phyloP scores from a whole-genome alignment of 2,797 vertebrate genomes.

The Crenuchus spilurus region DNA sequence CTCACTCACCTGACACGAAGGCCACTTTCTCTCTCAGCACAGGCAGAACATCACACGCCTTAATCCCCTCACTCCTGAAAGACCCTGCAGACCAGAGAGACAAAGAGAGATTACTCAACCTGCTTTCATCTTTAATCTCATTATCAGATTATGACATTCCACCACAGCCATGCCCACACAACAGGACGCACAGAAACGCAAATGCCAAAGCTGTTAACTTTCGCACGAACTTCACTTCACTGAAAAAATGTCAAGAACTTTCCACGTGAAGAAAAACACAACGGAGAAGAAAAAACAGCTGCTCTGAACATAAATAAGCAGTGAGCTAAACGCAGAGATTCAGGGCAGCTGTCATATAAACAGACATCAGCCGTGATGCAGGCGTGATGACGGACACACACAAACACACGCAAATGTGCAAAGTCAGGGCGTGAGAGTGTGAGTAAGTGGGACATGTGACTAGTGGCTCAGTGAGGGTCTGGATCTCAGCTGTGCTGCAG shows the following conservation, averaged over 20 bases:
- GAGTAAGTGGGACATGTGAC: slow-evolving; percentile 37
- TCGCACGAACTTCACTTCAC: not conserved
- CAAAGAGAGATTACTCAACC: slow-evolving; percentile 35
- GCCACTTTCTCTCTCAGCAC: slow-evolving; percentile 98
- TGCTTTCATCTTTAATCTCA: slow-evolving; percentile 67
- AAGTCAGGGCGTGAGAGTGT: slow-evolving; percentile 14
- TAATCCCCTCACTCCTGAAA: slow-evolving; percentile 91
- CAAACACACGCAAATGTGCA: slow-evolving; percentile 16
- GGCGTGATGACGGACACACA: slow-evolving; percentile 12
- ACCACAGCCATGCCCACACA: slow-evolving; percentile 8
- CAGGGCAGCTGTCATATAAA: not conserved
- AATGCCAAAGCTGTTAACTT: slow-evolving; percentile 18
- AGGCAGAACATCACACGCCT: slow-evolving; percentile 93
- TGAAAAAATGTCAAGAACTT: not conserved
- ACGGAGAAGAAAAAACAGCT: not conserved
- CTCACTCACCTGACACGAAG: slow-evolving; percentile 92
- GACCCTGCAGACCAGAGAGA: slow-evolving; percentile 80
- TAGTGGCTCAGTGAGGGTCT: slow-evolving; percentile 25
- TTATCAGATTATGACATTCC: slow-evolving; percentile 75
- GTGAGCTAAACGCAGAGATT: not conserved
- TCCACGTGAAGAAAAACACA: not conserved
- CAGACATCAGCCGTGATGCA: not conserved
- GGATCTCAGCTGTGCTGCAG: slow-evolving; percentile 34
- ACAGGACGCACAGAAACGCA: not conserved
- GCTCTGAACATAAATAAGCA: not conserved